A percentile compares a stretch with the other conserved stretches of the same genome.
phyloP scores from a whole-genome alignment of 2,113 vertebrate species.

The Puffinus mauretanicus region DNA sequence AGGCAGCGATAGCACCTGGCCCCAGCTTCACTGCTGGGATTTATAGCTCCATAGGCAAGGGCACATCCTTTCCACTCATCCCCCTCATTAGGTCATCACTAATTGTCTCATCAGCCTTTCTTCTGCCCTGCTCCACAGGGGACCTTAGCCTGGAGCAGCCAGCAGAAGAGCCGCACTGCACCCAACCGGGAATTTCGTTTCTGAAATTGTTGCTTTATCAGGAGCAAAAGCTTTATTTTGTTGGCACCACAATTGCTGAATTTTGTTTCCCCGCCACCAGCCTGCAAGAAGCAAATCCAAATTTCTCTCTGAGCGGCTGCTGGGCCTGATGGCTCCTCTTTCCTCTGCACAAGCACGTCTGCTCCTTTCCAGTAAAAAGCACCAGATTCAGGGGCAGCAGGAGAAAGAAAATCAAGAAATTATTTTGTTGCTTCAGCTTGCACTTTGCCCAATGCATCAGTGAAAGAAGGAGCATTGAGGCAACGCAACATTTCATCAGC shows the following conservation, averaged over 20 bases:
- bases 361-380: background rate
- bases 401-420: background rate
- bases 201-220: background rate
- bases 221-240: background rate
- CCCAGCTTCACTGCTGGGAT: background rate
- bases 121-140: background rate
- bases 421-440: background rate
- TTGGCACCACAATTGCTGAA: background rate
- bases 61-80: background rate
- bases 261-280: background rate
- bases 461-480: background rate
- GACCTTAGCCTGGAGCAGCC: background rate
- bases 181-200: background rate
- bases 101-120: background rate
- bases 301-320: background rate
- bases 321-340: background rate
- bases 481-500: background rate
- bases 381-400: background rate
- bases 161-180: rapidly evolving
- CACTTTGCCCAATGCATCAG: background rate
- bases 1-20: rapidly evolving
- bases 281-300: background rate
- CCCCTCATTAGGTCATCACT: background rate
- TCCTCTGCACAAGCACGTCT: background rate
- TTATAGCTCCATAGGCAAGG: background rate